Conservation (phyloP, 2,113 vertebrate genomes). For the Natator depressus region DNA sequence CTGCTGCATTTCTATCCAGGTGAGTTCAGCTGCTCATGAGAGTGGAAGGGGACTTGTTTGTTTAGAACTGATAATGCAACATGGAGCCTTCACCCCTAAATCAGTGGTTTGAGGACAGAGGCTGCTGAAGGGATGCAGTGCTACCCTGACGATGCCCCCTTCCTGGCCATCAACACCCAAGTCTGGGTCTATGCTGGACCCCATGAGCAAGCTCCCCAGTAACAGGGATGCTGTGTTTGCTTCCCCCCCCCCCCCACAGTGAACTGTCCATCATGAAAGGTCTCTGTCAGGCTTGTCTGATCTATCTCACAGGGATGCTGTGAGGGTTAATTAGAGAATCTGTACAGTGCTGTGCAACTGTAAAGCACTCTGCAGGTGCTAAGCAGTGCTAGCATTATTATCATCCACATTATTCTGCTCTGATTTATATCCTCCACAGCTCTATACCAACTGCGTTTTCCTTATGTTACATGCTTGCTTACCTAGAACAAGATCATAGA, state of each 20-base stretch:
- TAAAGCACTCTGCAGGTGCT: rapidly evolving
- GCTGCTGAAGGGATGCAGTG: not conserved
- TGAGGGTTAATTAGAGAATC: not conserved
- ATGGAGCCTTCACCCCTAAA: not conserved
- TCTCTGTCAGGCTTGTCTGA: not conserved
- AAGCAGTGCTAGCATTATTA: not conserved
- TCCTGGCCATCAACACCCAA: not conserved
- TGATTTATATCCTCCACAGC: not conserved
- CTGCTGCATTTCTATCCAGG: not conserved
- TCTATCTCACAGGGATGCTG: not conserved
- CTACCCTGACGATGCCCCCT: not conserved
- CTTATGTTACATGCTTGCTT: not conserved
- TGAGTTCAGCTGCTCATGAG: not conserved
- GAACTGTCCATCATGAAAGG: rapidly evolving
- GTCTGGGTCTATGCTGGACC: not conserved
- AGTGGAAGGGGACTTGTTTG: not conserved
- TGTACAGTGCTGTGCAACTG: not conserved
- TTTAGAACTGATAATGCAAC: not conserved
- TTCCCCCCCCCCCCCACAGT: not conserved
- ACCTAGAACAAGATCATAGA: not conserved
- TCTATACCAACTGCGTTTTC: not conserved
- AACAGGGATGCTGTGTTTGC: not conserved
- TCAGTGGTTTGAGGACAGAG: not conserved
- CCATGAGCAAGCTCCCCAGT: not conserved
- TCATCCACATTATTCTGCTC: not conserved